Evolutionary conservation across 1,140 invertebrate genomes (phyloP), one percentile per base, ranked within the genome.

Genomic region (Musca vetustissima): DNA sequence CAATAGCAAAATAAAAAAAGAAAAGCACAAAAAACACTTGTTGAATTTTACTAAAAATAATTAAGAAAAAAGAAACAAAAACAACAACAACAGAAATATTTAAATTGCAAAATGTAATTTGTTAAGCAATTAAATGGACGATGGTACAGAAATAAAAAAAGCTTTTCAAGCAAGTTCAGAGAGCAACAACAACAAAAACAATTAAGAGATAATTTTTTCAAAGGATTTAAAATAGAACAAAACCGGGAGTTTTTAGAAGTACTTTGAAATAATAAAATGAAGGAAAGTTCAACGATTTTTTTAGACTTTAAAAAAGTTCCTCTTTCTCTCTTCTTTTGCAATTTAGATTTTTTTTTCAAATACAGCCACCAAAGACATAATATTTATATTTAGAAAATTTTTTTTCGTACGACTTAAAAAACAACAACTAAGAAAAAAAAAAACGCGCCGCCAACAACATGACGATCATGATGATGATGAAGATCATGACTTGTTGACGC

Each of bases 361-460:
- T 61, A 61, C 28, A 61, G 57, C 55, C 28, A 32, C 28, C 21
- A 61, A 61, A 61, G 57, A 61, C 57, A 61, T 61, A 61, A 61
- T 61, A 61, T 61, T 61, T 61, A 61, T 61, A 61, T 61, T 61
- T 61, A 61, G 57, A 61, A 3, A 43, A 3, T 32, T 32, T 32
- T 32, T 43, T 61, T 61, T 61, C 57, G 28, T 36, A 22, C 57
- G 28, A 28, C 3, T 3, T 4, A 28, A 8, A 19, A 61, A 61
- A 36, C 17, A 28, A 59, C 28, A 59, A 59, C 13, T 43, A 36
- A 61, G 19, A 61, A 61, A 61, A 61, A 61, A 25, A 61, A 7
- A 59, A 59, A 28, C 25, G 36, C 36, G 36, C 36, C 36, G 36
- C 36, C 36, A 52, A 52, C 49, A 19, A 52, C 17, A 52, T 52